phyloP scores from a whole-genome alignment of 2,888 invertebrate species.

The Morinoia aosen region DNA sequence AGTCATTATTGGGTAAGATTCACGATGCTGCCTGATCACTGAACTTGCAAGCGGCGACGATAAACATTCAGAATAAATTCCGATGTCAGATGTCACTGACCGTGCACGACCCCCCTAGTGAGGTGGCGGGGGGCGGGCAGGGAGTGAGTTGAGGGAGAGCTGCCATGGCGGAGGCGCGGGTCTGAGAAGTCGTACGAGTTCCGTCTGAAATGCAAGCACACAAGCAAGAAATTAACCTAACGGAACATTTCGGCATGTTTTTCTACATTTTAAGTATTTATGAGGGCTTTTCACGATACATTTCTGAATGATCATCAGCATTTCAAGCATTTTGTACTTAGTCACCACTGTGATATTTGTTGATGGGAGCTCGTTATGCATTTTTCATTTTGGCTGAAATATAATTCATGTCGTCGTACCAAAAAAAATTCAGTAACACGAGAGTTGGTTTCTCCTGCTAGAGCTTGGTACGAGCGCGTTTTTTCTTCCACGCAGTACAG shows the following conservation, averaged over 20 bases:
- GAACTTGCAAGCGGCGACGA: too few relatives aligned
- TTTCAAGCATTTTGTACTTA: too few relatives aligned
- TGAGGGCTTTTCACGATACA: too few relatives aligned
- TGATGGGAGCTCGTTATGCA: neutral
- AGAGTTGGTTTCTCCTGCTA: neutral
- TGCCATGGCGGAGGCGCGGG: neutral
- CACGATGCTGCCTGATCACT: too few relatives aligned
- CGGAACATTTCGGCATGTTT: too few relatives aligned
- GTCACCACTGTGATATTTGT: neutral
- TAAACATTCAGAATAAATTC: neutral
- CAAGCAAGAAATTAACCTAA: neutral
- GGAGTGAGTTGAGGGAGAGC: slow-evolving; percentile 36
- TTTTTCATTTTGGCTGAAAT: neutral
- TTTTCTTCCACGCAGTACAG: neutral
- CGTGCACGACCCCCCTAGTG: neutral
- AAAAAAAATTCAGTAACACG: neutral
- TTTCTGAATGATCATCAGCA: too few relatives aligned
- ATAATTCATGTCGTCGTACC: neutral
- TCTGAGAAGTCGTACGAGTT: slow-evolving; percentile 26
- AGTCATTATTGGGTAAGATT: too few relatives aligned
- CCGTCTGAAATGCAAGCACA: neutral
- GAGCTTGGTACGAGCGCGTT: neutral
- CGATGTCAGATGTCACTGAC: neutral
- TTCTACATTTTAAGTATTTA: too few relatives aligned
- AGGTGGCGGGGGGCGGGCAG: neutral